Percentiles rank a stretch among this genome's conserved stretches.
phyloP scores from a whole-genome alignment of 2,113 vertebrate genomes.

The Probosciger aterrimus region DNA sequence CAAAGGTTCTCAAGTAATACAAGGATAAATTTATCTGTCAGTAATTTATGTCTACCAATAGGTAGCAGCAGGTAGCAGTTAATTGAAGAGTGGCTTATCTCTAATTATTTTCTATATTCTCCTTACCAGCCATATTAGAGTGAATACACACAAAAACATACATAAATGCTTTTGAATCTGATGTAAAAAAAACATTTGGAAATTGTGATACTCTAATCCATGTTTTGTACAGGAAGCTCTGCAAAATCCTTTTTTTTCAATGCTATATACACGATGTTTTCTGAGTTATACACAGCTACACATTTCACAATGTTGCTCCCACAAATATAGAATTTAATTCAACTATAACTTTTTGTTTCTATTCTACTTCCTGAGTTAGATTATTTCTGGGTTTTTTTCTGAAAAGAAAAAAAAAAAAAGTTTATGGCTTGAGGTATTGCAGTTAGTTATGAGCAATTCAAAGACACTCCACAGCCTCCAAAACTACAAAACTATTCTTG shows the following conservation, averaged over 20 bases:
- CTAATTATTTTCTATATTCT: slow-evolving; percentile 58
- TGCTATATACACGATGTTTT: not conserved
- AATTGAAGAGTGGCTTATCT: slow-evolving; percentile 61
- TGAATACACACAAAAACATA: not conserved
- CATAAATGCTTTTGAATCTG: not conserved
- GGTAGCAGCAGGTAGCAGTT: slow-evolving; percentile 59
- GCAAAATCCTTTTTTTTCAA: not conserved
- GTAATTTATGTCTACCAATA: slow-evolving; percentile 41
- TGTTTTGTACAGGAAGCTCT: slow-evolving; percentile 25
- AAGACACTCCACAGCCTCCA: not conserved
- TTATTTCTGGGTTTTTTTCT: not conserved
- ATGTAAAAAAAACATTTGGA: not conserved
- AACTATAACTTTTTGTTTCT: not conserved
- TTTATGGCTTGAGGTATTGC: not conserved
- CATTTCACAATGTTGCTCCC: not conserved
- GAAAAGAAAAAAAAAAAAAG: not conserved
- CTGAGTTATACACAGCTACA: not conserved
- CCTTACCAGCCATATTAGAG: slow-evolving; percentile 36
- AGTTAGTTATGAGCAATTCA: not conserved
- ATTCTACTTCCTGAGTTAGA: not conserved
- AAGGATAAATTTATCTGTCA: slow-evolving; percentile 30
- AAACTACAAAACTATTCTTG: not conserved
- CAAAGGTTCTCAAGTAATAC: slow-evolving; percentile 34
- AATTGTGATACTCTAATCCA: not conserved
- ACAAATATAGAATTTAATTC: not conserved